Evolutionary conservation across 2,797 vertebrate genomes (phyloP).

Genomic region (Liasis olivaceus): DNA sequence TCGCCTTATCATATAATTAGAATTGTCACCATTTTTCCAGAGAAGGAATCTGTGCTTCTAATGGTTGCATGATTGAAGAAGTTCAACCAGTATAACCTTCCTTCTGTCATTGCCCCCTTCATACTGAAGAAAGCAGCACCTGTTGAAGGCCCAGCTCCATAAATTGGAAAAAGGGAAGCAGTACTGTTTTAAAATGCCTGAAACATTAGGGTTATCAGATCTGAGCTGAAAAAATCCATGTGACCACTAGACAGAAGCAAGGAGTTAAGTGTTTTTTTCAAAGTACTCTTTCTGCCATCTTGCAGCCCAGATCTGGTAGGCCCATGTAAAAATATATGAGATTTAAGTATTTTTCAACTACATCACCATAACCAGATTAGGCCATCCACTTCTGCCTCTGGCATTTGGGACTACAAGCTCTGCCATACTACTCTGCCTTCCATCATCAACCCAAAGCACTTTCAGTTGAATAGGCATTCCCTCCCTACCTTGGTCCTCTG

Average conservation of each 20-base stretch:
- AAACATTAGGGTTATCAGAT: background rate
- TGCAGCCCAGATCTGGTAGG: background rate
- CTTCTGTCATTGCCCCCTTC: background rate
- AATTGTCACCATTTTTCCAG: background rate
- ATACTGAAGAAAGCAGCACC: background rate
- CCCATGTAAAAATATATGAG: background rate
- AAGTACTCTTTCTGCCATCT: background rate
- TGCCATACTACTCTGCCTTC: background rate
- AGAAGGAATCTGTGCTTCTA: background rate
- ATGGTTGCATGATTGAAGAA: background rate
- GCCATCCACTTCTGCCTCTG: background rate
- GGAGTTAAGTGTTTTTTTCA: background rate
- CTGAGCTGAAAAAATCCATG: background rate
- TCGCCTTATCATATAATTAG: background rate
- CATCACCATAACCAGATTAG: background rate
- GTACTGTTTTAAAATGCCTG: background rate
- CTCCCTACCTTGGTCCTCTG: background rate
- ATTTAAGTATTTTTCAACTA: background rate
- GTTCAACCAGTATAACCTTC: background rate
- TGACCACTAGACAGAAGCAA: background rate
- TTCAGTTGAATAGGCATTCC: background rate
- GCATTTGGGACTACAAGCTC: background rate
- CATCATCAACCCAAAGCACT: background rate
- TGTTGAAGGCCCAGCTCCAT: background rate
- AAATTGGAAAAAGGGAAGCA: background rate